These are phyloP conservation scores for Ciconia nigra DNA, from an alignment of 2,797 vertebrate species.

Conservation along the genomic window DNA sequence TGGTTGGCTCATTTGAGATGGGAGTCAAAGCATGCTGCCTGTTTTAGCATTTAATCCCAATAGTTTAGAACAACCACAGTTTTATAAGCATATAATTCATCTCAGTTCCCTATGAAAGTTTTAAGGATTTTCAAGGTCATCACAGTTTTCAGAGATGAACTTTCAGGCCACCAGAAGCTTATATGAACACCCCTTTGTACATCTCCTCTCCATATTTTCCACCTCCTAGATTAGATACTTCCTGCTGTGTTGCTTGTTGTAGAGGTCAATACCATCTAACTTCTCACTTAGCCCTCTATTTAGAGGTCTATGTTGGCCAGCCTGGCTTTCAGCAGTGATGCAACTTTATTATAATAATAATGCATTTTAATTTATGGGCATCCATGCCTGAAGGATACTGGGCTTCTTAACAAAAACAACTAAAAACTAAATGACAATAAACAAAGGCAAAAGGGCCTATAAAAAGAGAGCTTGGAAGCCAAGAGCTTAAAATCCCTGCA, in stretches of 20 bases:
- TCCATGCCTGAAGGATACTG: conserved; percentile 56
- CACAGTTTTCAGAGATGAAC: background rate
- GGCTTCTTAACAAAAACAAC: conserved; percentile 67
- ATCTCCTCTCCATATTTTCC: background rate
- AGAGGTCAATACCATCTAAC: background rate
- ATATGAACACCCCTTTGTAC: background rate
- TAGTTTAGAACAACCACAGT: conserved; percentile 41
- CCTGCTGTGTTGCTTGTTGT: background rate
- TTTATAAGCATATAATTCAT: conserved; percentile 46
- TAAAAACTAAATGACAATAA: conserved; percentile 68
- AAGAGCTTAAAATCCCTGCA: conserved; percentile 33
- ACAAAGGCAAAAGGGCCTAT: conserved; percentile 71
- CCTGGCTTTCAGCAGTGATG: background rate
- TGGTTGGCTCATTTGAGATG: conserved; percentile 13
- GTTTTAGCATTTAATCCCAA: conserved; percentile 56
- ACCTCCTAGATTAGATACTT: background rate
- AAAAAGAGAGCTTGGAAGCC: conserved; percentile 44
- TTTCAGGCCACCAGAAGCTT: background rate
- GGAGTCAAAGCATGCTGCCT: conserved; percentile 1
- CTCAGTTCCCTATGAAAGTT: background rate
- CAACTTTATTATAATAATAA: conserved; percentile 69
- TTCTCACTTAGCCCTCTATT: conserved; percentile 12
- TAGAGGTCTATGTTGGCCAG: background rate
- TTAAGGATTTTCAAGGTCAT: conserved; percentile 10
- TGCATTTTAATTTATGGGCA: conserved; percentile 69